phyloP scores from a whole-genome alignment of 2,113 vertebrate species.

The Merops nubicus region DNA sequence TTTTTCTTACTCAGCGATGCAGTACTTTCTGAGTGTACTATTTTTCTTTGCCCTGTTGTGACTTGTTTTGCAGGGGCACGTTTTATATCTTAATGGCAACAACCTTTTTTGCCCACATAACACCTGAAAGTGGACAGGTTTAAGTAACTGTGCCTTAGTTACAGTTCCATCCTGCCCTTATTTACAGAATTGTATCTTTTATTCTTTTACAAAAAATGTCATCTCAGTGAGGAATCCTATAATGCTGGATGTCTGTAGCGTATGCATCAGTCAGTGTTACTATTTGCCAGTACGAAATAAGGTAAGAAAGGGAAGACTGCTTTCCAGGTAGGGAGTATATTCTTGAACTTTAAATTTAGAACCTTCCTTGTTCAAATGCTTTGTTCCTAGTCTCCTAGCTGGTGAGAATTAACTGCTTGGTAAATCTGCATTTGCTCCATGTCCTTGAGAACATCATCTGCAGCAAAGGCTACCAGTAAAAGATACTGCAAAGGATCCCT shows the following conservation, averaged over 20 bases:
- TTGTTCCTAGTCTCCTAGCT: background rate
- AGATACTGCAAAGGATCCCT: background rate
- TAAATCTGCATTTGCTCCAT: background rate
- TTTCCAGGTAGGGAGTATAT: background rate
- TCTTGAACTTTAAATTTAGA: background rate
- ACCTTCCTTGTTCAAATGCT: background rate
- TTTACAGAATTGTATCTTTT: background rate
- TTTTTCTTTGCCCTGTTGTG: background rate
- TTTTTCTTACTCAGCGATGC: background rate
- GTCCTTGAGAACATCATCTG: background rate
- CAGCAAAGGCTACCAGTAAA: background rate
- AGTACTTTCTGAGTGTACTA: background rate
- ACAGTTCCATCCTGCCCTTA: background rate
- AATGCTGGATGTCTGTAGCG: background rate
- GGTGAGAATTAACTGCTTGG: background rate
- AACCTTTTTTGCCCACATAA: background rate
- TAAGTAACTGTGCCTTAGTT: background rate
- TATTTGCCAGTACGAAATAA: background rate
- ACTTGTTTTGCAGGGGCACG: background rate
- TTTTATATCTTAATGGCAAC: background rate
- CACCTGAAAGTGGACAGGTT: background rate
- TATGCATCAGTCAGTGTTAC: background rate
- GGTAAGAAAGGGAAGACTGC: background rate
- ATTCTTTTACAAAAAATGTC: background rate
- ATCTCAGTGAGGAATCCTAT: background rate